Evolutionary conservation across 2,888 invertebrate species (phyloP).

Genomic region (Heliconius cydno): DNA sequence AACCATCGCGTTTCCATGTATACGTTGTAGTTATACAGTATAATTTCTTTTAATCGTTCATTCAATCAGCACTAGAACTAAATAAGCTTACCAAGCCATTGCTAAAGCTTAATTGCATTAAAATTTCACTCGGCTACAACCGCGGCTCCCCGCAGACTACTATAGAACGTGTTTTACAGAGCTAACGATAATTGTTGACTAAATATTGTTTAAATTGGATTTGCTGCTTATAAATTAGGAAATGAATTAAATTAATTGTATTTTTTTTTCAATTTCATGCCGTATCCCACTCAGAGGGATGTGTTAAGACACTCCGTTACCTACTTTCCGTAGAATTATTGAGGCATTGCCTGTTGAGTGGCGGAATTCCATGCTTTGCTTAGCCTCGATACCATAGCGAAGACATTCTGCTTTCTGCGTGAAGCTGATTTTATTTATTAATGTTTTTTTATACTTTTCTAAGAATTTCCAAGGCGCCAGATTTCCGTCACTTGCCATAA

Average conservation of each 20-base stretch:
- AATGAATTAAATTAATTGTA: too few species aligned
- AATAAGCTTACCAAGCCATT: conserved; percentile 18
- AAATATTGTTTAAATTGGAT: background rate
- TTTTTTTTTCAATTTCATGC: too few species aligned
- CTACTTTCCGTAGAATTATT: too few species aligned
- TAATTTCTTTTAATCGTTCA: conserved; percentile 7
- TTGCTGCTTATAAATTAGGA: too few species aligned
- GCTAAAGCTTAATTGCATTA: conserved; percentile 25
- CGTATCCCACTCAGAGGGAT: too few species aligned
- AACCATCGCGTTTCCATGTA: too few species aligned
- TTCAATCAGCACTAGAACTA: conserved; percentile 6
- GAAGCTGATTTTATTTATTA: too few species aligned
- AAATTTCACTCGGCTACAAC: conserved; percentile 24
- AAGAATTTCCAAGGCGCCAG: background rate
- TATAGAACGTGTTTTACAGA: conserved; percentile 11
- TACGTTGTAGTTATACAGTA: background rate
- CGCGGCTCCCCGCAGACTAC: conserved; percentile 9
- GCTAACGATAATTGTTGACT: background rate
- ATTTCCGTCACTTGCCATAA: background rate
- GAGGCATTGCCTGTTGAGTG: too few species aligned
- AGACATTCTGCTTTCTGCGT: too few species aligned
- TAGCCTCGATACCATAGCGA: too few species aligned
- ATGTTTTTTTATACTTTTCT: background rate
- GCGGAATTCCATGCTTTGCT: too few species aligned
- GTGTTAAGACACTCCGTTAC: too few species aligned